Evolutionary conservation across 2,797 vertebrate species (phyloP), one percentile per base, ranked within the genome.

Genomic region (Xiphorhynchus erythropygius): DNA sequence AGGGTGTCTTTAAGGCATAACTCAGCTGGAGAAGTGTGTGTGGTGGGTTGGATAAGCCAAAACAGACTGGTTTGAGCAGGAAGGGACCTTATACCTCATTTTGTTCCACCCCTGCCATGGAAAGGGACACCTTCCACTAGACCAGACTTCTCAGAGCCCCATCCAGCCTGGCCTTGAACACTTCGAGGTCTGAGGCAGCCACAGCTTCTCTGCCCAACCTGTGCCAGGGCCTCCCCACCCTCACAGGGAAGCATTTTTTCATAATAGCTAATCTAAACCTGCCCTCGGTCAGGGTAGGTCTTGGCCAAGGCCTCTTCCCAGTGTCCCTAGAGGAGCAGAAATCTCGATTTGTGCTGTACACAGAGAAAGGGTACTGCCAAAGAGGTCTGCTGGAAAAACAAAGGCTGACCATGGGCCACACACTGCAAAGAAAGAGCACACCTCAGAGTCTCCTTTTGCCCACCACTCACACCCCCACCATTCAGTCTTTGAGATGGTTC

Each of bases 401-500:
- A 52, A 13, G 42, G 30, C n/a, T 76, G 49, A 13, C 16, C 30
- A 2, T 9, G 42, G 57, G 10, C 5, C 21, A 59, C 57, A 35
- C 22, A 10, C 13, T 6, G 50, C 0, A 2, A 28, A 59, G 41
- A 22, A 70, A 67, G 9, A 50, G 19, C 37, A 42, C n/a, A 11
- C 2, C 27, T 59, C 39, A 35, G 21, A 8, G 11, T 62, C 52
- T 52, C 25, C 55, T 88, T 67, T 35, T 50, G 67, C 10, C 52
- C 60, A 49, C 11, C 3, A 3, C 16, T 23, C 53, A 35, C n/a
- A 33, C 22, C 28, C 49, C 6, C 41, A 56, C 37, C 25, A 21
- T 33, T 57, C 41, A 0, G 0, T 9, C 42, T 12, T 9, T 5
- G 6, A 64, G 44, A 0, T 73, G n/a, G 4, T 49, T 41, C 52